Conservation (phyloP, 2,113 vertebrate genomes). For the Urocynchramus pylzowi region DNA sequence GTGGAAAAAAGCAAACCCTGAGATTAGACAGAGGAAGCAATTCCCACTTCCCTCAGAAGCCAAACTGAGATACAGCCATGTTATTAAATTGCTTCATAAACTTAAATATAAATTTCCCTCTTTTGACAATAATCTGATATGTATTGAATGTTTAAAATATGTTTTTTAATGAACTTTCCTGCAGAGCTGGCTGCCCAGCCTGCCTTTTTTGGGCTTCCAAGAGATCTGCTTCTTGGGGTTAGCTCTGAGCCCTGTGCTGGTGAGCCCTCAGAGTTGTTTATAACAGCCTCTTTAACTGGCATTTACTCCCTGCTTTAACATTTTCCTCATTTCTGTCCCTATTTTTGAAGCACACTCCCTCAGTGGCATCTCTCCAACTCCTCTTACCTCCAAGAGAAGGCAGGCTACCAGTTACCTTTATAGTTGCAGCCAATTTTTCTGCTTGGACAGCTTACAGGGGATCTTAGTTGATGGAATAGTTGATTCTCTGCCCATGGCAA, state of each 20-base stretch:
- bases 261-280: neutral
- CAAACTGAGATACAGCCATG: neutral
- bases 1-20: neutral
- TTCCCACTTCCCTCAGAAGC: neutral
- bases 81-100: neutral
- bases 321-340: conserved; percentile 49
- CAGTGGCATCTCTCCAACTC: conserved; percentile 27
- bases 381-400: conserved; percentile 49
- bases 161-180: neutral
- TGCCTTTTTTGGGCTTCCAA: neutral
- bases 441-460: conserved; percentile 42
- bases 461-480: conserved; percentile 54
- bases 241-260: neutral
- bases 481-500: conserved; percentile 46
- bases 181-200: neutral
- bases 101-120: neutral
- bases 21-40: neutral
- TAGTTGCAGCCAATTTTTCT: conserved; percentile 40
- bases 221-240: neutral
- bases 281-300: neutral
- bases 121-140: neutral
- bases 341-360: conserved; percentile 11
- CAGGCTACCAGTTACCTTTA: conserved; percentile 60
- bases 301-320: conserved; percentile 20
- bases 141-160: neutral